Evolutionary conservation across 2,113 vertebrate genomes (phyloP).

Genomic region (Sitta europaea): DNA sequence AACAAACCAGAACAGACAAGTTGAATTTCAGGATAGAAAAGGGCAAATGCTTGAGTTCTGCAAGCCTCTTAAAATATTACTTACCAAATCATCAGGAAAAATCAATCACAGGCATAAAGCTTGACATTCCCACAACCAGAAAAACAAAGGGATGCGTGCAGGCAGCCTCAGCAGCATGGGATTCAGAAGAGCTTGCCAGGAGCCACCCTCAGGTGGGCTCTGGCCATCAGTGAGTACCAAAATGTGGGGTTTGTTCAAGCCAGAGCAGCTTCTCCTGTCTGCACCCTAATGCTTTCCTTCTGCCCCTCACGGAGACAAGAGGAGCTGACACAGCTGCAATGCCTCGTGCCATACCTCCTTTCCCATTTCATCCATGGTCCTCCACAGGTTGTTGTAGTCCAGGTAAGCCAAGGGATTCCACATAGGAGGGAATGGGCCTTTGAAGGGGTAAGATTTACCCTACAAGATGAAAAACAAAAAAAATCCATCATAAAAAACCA

Average conservation of each 20-base stretch:
- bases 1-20: not conserved
- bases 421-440: constrained; percentile 83
- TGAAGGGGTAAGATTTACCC: constrained; percentile 90
- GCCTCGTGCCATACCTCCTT: constrained; percentile 78
- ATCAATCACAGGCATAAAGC: not conserved
- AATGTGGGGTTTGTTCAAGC: not conserved
- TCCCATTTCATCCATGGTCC: constrained; percentile 94
- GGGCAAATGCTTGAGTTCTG: not conserved
- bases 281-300: not conserved
- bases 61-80: not conserved
- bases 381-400: constrained; percentile 94
- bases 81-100: not conserved
- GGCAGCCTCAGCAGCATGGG: not conserved
- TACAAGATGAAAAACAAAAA: constrained; percentile 53
- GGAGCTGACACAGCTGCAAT: not conserved
- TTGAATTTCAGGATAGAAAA: not conserved
- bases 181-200: not conserved
- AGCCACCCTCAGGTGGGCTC: not conserved
- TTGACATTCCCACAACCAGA: not conserved
- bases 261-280: not conserved
- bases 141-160: fast-evolving
- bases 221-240: not conserved
- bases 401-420: constrained; percentile 88
- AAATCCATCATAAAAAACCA: not conserved
- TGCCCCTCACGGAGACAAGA: not conserved